These are phyloP conservation scores for Epirrita christyi DNA, from an alignment of 2,888 invertebrate species.

Conservation along the genomic window DNA sequence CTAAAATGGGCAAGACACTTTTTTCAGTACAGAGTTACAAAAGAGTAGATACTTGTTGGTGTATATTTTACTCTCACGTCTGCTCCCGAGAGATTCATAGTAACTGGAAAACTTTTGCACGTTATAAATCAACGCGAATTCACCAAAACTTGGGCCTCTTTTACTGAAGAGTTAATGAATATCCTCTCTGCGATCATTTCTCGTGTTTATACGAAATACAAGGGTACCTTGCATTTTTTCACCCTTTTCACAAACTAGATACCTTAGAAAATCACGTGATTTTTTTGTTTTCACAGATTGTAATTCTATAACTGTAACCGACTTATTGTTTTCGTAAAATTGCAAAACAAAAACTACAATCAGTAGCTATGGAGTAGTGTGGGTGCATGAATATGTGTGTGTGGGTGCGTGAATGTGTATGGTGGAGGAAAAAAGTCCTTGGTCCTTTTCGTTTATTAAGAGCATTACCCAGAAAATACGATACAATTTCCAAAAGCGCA, in stretches of 20 bases:
- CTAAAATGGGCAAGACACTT: slow-evolving; percentile 10
- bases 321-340: no score
- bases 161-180: slow-evolving; percentile 25
- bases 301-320: no score
- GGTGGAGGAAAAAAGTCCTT: no score
- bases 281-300: no score
- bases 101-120: slow-evolving; percentile 31
- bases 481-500: slow-evolving; percentile 24
- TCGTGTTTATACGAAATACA: slow-evolving; percentile 6
- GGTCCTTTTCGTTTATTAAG: no score
- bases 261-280: no score
- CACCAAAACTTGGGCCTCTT: slow-evolving; percentile 20
- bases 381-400: no score
- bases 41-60: slow-evolving; percentile 19
- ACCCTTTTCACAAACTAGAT: no score
- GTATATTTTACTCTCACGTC: slow-evolving; percentile 21
- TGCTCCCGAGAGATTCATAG: slow-evolving; percentile 22
- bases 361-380: no score
- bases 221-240: not conserved
- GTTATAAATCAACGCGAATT: slow-evolving; percentile 26
- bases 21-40: slow-evolving; percentile 16
- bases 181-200: slow-evolving; percentile 18
- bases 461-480: no score
- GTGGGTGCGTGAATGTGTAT: no score
- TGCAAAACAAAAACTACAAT: no score